Conservation (phyloP, 1,140 invertebrate species). For the Pachyrhynchus sulphureomaculatus region DNA sequence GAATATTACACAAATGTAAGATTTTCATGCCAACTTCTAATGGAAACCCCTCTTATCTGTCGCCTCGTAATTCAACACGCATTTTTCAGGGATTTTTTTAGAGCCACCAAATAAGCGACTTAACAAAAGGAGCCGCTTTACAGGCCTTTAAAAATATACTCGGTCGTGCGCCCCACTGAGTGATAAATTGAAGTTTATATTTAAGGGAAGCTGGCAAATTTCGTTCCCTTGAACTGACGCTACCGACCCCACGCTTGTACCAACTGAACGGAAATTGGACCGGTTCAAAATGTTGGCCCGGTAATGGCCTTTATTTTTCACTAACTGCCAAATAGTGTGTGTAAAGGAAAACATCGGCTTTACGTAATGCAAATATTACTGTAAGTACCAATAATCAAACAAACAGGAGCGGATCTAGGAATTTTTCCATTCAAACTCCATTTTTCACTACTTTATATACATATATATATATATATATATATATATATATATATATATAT, state of each 20-base stretch:
- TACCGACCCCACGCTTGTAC: neutral
- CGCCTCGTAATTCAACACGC: slow-evolving; percentile 1
- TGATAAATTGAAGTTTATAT: slow-evolving; percentile 18
- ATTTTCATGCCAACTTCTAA: no score
- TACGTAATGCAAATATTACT: neutral
- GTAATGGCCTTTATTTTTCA: slow-evolving; percentile 4
- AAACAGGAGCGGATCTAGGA: no score
- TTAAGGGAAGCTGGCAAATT: slow-evolving; percentile 5
- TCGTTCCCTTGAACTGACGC: neutral
- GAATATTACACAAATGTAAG: no score
- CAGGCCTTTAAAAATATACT: slow-evolving; percentile 10
- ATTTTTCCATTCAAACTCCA: no score
- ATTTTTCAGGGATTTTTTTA: neutral
- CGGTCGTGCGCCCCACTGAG: slow-evolving; percentile 5
- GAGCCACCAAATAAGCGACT: slow-evolving; percentile 2
- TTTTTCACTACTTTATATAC: no score
- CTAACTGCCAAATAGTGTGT: neutral
- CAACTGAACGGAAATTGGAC: neutral
- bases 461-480: no score
- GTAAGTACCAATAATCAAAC: no score
- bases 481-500: no score
- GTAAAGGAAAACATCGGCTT: neutral
- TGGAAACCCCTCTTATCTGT: no score
- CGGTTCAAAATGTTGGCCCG: neutral
- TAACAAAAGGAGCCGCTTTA: slow-evolving; percentile 5